Percentiles rank a stretch among this genome's conserved stretches.
phyloP scores from a whole-genome alignment of 23 tunicate genomes.

The Styela plicata region DNA sequence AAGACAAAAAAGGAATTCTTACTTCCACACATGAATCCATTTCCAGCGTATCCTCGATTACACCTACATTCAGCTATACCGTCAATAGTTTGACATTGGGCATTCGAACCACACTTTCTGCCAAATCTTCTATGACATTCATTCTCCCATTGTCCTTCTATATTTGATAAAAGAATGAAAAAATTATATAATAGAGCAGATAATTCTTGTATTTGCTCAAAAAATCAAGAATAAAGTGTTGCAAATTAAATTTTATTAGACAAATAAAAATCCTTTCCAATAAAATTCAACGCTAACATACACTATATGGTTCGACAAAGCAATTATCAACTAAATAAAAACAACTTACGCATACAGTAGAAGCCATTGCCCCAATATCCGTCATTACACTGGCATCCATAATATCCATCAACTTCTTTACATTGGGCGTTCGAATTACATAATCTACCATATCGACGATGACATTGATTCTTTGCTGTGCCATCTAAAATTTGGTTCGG shows the following conservation, averaged over 20 bases:
- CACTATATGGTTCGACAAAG: too few relatives aligned
- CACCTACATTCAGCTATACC: not conserved
- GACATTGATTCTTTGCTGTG: not conserved
- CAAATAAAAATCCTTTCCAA: too few relatives aligned
- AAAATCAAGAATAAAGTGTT: too few relatives aligned
- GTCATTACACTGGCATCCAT: not conserved
- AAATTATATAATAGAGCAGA: not conserved
- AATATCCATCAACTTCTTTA: not conserved
- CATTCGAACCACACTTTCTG: not conserved
- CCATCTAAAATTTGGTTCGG: constrained; percentile 7
- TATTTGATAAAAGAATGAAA: not conserved
- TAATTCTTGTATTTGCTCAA: too few relatives aligned
- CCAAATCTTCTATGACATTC: not conserved
- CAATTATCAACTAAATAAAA: too few relatives aligned
- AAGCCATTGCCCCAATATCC: constrained; percentile 13
- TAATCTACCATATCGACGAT: not conserved
- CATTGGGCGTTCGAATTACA: not conserved
- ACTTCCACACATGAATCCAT: not conserved
- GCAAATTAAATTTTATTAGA: too few relatives aligned
- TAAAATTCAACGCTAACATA: too few relatives aligned
- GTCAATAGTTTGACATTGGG: not conserved
- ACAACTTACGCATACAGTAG: not conserved
- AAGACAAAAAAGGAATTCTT: too few relatives aligned
- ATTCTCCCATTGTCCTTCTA: not conserved
- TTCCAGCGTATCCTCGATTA: constrained; percentile 11